Base-by-base conservation (phyloP, 2,888 invertebrate genomes). In the Aporophyla nigra region DNA sequence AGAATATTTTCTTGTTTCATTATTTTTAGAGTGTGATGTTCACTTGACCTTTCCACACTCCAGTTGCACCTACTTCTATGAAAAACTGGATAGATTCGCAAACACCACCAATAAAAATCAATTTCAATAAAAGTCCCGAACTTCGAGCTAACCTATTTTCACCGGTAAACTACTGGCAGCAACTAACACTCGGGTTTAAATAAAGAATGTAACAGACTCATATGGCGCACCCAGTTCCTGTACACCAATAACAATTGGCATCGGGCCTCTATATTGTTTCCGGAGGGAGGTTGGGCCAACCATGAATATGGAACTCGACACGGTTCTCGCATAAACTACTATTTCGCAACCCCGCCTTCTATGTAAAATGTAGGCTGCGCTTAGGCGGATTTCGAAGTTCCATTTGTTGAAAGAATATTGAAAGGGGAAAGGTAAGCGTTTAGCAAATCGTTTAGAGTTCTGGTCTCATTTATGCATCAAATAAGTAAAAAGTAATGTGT, bases 201-300 rank as follows among this genome's bases (percentile, higher is more conserved):
- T 81, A 81, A 78, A 82, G 74, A 82, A 78, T 80, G 72, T 72
- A 61, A 62, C 68, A 70, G 76, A 74, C 73, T 76, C 68, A 71
- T 80, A 78, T 71, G 69, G 71, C 71, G 59, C 76, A 68, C 61
- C 46, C 69, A 76, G 72, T 80, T 74, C 66, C 65, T 71, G 71
- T 80, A 78, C 74, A 84, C 78, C 84, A 84, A 85, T 87, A 87
- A 87, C 82, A 80, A 86, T 87, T 88, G 88, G 82, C 79, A 80
- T 88, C 78, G 85, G 78, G 73, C 78, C 66, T 72, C 82, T 75
- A 80, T 89, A 88, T 88, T 88, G 87, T 83, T 86, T 89, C 87
- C 85, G 83, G 74, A 74, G 71, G 78, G 74, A 82, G 78, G 68
- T 71, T 72, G 75, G 73, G 66, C 76, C 71, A 80, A 71, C 82